Base-by-base conservation (phyloP, 2,797 vertebrate genomes). In the Phrynocephalus forsythii region DNA sequence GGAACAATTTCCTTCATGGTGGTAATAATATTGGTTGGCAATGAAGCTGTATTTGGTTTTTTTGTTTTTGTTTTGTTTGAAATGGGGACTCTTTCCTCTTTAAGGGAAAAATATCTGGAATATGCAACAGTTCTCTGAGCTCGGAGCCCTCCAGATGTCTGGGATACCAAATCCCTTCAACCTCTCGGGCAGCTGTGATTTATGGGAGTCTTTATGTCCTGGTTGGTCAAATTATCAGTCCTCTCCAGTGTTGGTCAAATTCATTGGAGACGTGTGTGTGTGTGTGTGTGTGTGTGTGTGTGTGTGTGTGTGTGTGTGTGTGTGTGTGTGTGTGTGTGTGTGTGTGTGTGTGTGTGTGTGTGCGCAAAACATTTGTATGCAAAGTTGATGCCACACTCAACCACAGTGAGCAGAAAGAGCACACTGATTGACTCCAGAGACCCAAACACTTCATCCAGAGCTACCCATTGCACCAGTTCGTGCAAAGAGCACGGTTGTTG, bases 1-100 rank as follows among this genome's bases (percentile, higher is more conserved):
- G 94, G 83, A 93, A 90, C 50, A 91, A 96, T 96, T 97, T 95
- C 93, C 94, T 95, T 95, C 94, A 94, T 96, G 95, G 96, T 96
- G 94, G 93, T 95, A 91, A 92, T 96, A 91, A 93, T 96, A 94
- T 88, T 60, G 24, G 93, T 38, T 38, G 91, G 94, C 92, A 94
- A 93, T 95, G 91, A 95, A 95, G 83, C 89, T 52, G 84, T 90
- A 93, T 92, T 44, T 38, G 3, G 2, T 38, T 38, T 38, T 90
- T 90, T 89, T 86, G 1, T 33, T 38, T 38, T 38, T 38, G 3
- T 38, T 38, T 44, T 44, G 90, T 90, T 89, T 86, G 82, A 89
- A 92, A 94, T 84, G 91, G 92, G 93, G 91, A 92, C 94, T 97
- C 95, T 94, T 94, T 91, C 89, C 84, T 92, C 86, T 94, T 28